Conservation (phyloP, 1,140 invertebrate genomes). For the Drosophila murphyi region DNA sequence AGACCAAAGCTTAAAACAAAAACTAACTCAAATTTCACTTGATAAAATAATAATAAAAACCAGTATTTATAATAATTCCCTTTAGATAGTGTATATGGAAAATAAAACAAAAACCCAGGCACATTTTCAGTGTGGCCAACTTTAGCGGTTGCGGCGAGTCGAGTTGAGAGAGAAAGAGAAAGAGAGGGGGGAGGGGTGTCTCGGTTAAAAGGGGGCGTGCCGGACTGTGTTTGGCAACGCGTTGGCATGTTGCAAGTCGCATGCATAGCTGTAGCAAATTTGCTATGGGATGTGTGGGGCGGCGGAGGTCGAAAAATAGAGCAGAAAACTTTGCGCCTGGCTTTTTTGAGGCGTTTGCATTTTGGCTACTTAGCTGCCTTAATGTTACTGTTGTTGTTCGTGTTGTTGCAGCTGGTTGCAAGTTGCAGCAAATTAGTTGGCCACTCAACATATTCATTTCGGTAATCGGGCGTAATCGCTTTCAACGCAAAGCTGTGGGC, state of each 20-base stretch:
- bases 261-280: constrained; percentile 13
- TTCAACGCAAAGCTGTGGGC: constrained; percentile 31
- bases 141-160: constrained; percentile 21
- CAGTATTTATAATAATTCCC: background rate
- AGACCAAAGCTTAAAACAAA: too few species aligned
- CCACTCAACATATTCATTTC: constrained; percentile 54
- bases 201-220: constrained; percentile 26
- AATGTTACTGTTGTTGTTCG: background rate
- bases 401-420: constrained; percentile 10
- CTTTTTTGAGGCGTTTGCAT: constrained; percentile 28
- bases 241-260: constrained; percentile 40
- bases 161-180: background rate
- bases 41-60: background rate
- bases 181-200: too few species aligned
- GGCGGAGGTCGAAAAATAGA: constrained; percentile 16
- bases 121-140: constrained; percentile 46
- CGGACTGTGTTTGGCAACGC: constrained; percentile 47
- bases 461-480: constrained; percentile 56
- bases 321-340: constrained; percentile 19
- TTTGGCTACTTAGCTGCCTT: constrained; percentile 35
- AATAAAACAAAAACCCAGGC: constrained; percentile 21
- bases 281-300: background rate
- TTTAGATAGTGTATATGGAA: constrained; percentile 5
- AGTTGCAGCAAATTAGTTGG: constrained; percentile 42
- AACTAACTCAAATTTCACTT: too few species aligned